A percentile compares a stretch with the other conserved stretches of the same genome.
Evolutionary conservation across 2,888 invertebrate genomes (phyloP).

Genomic region (Leucoma salicis): DNA sequence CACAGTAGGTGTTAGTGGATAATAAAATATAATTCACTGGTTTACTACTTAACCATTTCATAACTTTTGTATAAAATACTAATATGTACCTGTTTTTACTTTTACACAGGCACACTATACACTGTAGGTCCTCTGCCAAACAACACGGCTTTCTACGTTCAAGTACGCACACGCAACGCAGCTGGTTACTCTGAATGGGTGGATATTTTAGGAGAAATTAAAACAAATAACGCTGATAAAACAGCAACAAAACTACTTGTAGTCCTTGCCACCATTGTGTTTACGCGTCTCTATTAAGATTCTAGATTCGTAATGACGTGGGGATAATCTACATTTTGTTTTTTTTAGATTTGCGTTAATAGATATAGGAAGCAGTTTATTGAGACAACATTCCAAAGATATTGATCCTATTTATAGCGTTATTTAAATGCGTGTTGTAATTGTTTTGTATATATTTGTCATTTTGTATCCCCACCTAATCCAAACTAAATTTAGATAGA

Average conservation of each 20-base stretch:
- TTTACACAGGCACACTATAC: constrained; percentile 56
- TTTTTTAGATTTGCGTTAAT: not conserved
- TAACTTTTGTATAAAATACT: no score
- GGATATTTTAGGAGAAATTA: constrained; percentile 35
- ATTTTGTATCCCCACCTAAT: constrained; percentile 46
- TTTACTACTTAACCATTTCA: no score
- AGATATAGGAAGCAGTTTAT: not conserved
- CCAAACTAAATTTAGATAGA: constrained; percentile 49
- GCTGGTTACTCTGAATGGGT: constrained; percentile 70
- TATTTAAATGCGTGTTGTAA: no score
- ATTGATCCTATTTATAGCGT: no score
- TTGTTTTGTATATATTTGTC: no score
- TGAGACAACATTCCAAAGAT: not conserved
- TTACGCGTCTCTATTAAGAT: constrained; percentile 32
- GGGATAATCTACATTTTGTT: constrained; percentile 22
- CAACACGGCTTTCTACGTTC: constrained; percentile 55
- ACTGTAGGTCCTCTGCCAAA: constrained; percentile 54
- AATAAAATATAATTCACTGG: no score
- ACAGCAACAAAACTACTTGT: constrained; percentile 24
- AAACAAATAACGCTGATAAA: constrained; percentile 37
- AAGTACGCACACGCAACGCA: constrained; percentile 60
- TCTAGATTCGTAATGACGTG: constrained; percentile 25
- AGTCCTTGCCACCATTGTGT: constrained; percentile 33
- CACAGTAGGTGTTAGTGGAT: no score
- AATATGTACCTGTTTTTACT: no score